phyloP scores from a whole-genome alignment of 2,113 vertebrate species.

The Barnardius zonarius region DNA sequence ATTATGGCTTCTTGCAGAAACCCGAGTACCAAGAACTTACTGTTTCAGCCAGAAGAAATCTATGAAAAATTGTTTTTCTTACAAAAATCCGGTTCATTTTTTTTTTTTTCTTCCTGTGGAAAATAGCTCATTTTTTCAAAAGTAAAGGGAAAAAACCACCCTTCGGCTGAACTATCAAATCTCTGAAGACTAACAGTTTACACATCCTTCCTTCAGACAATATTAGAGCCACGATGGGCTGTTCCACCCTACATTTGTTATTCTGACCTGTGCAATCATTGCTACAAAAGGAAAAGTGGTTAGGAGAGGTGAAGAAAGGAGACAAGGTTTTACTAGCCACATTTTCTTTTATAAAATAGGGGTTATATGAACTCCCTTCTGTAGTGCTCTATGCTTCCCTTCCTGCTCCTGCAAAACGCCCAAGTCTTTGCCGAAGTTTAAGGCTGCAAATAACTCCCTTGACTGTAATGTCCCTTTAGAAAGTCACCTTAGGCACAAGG shows the following conservation, averaged over 20 bases:
- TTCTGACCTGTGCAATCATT: not conserved
- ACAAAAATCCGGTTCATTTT: not conserved
- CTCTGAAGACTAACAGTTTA: not conserved
- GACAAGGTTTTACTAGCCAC: not conserved
- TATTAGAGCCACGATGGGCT: not conserved
- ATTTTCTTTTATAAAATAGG: not conserved
- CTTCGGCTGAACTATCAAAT: not conserved
- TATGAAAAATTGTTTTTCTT: not conserved
- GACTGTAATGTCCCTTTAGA: not conserved
- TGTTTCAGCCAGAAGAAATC: not conserved
- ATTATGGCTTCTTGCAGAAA: not conserved
- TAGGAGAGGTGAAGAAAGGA: not conserved
- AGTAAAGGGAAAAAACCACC: not conserved
- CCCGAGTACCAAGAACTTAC: not conserved
- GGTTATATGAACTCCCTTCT: not conserved
- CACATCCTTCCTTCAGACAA: not conserved
- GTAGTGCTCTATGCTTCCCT: not conserved
- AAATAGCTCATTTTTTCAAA: not conserved
- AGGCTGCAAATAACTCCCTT: not conserved
- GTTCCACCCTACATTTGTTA: not conserved
- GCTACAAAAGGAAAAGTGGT: not conserved
- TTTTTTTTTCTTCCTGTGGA: not conserved
- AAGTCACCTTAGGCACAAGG: not conserved
- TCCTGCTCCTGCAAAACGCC: not conserved
- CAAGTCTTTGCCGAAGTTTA: not conserved